These are phyloP conservation scores for Neomonachus schauinslandi DNA, from an alignment of 2,113 vertebrate genomes.

Conservation along the genomic window DNA sequence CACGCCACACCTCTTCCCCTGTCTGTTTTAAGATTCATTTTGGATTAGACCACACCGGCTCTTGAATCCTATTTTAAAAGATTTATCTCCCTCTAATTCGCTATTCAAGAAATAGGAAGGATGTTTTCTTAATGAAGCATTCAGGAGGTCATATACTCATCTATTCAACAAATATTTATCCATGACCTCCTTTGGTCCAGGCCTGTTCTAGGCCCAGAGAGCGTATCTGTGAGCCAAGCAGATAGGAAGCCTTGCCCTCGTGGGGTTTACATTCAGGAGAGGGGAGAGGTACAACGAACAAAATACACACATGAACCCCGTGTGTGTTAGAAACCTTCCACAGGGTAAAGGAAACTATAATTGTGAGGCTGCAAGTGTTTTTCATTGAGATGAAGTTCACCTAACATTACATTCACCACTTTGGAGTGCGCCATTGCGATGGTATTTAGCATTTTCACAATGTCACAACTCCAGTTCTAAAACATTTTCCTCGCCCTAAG, in stretches of 20 bases:
- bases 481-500: neutral
- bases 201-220: neutral
- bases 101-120: neutral
- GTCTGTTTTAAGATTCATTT: neutral
- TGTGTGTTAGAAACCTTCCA: rapidly evolving
- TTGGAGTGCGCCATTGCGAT: neutral
- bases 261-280: rapidly evolving
- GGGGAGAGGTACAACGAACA: neutral
- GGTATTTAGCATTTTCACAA: neutral
- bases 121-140: neutral
- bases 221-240: neutral
- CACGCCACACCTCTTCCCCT: neutral
- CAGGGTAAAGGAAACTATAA: neutral
- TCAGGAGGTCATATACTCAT: neutral
- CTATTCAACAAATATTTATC: neutral
- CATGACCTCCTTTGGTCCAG: neutral
- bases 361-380: neutral
- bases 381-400: neutral
- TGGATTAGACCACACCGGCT: neutral
- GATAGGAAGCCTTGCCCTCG: neutral
- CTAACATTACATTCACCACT: neutral
- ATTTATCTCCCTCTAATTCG: neutral
- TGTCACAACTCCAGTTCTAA: neutral
- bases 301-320: neutral
- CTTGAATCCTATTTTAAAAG: neutral